A percentile compares a stretch with the other conserved stretches of the same genome.
Conservation (phyloP, 2,113 vertebrate species). For the Trematomus loennbergii region DNA sequence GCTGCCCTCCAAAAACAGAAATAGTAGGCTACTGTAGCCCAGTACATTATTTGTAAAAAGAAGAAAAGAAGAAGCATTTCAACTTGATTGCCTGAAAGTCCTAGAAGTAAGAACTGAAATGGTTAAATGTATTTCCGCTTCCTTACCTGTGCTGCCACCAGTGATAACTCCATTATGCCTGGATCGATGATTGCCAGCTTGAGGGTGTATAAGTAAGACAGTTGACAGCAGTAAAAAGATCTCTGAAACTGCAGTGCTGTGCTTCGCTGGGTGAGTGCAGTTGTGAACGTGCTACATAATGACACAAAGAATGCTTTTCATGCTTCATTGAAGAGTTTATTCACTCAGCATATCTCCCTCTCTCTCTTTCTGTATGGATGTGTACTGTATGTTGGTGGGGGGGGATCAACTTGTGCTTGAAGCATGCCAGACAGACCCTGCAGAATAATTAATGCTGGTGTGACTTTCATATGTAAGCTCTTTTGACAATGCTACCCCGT, state of each 20-base stretch:
- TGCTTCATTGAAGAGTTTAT: slow-evolving; percentile 61
- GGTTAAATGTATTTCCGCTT: neutral
- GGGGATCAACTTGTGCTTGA: slow-evolving; percentile 9
- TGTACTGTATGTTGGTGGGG: slow-evolving; percentile 18
- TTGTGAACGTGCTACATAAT: slow-evolving; percentile 50
- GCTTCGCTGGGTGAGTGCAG: slow-evolving; percentile 31
- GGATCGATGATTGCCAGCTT: slow-evolving; percentile 43
- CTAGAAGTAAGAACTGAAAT: neutral
- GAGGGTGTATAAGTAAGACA: neutral
- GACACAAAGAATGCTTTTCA: slow-evolving; percentile 57
- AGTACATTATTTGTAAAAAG: neutral
- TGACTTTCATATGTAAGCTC: slow-evolving; percentile 27
- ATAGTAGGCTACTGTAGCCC: neutral
- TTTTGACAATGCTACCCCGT: slow-evolving; percentile 14
- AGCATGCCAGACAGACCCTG: slow-evolving; percentile 23
- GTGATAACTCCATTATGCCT: slow-evolving; percentile 72
- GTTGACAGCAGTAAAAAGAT: neutral
- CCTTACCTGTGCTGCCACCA: slow-evolving; percentile 77
- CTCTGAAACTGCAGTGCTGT: slow-evolving; percentile 20
- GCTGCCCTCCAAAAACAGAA: neutral
- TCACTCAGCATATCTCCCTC: slow-evolving; percentile 41
- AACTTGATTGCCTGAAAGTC: neutral
- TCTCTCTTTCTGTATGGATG: slow-evolving; percentile 24
- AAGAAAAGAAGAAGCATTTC: neutral
- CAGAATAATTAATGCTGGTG: slow-evolving; percentile 63